These are phyloP conservation scores for Eulemur macaco DNA, from an alignment of 2,113 vertebrate species.

Conservation along the genomic window DNA sequence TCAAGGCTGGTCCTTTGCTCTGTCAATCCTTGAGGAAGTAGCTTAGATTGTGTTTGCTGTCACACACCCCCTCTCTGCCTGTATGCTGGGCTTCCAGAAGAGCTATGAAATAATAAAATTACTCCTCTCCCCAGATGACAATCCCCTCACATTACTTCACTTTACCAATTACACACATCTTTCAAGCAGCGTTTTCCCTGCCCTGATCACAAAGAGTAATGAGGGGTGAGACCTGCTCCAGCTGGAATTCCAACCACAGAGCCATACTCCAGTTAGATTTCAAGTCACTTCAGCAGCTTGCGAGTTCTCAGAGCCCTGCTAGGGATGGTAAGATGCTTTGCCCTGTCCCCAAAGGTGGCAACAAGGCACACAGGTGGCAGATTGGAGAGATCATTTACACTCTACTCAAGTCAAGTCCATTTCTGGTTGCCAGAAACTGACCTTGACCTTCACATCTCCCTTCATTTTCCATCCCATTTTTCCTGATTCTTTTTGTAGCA, in stretches of 20 bases:
- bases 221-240: background rate
- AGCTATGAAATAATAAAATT: slow-evolving; percentile 23
- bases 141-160: background rate
- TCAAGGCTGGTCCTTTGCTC: slow-evolving; percentile 23
- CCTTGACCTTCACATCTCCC: background rate
- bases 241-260: background rate
- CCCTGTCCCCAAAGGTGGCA: background rate
- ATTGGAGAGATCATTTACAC: background rate
- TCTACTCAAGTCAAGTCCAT: background rate
- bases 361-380: too few species aligned
- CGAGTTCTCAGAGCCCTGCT: background rate
- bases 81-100: background rate
- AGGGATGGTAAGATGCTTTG: background rate
- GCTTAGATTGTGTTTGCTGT: slow-evolving; percentile 37
- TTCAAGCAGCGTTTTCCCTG: slow-evolving; percentile 18
- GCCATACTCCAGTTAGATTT: background rate
- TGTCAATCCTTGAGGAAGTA: background rate
- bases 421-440: background rate
- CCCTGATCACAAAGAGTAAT: slow-evolving; percentile 9
- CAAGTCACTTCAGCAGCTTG: background rate
- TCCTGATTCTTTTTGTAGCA: background rate
- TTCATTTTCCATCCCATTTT: background rate
- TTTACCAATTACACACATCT: slow-evolving; percentile 39
- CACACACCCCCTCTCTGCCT: background rate
- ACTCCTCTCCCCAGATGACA: slow-evolving; percentile 43